A percentile compares a stretch with the other conserved stretches of the same genome.
phyloP scores from a whole-genome alignment of 2,113 vertebrate genomes.

The Anolis sagrei region DNA sequence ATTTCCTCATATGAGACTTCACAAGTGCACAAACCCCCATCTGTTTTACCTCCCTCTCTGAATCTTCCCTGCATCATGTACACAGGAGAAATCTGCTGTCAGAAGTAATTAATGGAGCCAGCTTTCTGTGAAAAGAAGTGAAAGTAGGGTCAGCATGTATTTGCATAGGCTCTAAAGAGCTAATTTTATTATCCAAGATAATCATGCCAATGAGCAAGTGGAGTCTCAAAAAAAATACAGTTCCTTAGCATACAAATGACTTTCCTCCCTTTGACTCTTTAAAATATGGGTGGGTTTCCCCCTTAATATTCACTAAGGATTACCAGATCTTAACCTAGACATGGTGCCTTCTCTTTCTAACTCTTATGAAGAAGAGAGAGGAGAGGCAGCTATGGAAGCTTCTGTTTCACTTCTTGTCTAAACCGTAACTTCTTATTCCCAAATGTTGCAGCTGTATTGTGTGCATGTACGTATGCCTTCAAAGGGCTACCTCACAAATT shows the following conservation, averaged over 20 bases:
- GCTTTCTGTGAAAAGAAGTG: slow-evolving; percentile 42
- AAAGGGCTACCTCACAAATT: too few species aligned
- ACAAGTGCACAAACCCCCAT: not conserved
- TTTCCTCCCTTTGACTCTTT: not conserved
- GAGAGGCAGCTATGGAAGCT: not conserved
- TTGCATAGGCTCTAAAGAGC: slow-evolving; percentile 22
- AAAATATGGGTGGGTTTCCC: not conserved
- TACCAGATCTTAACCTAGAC: not conserved
- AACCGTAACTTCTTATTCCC: too few species aligned
- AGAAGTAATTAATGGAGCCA: slow-evolving; percentile 39
- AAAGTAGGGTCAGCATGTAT: slow-evolving; percentile 31
- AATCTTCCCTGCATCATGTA: slow-evolving; percentile 7
- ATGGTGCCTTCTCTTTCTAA: not conserved
- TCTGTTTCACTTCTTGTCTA: not conserved
- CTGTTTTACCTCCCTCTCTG: not conserved
- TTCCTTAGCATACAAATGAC: not conserved
- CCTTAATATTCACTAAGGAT: not conserved
- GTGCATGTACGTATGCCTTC: too few species aligned
- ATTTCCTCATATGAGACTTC: not conserved
- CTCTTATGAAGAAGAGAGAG: not conserved
- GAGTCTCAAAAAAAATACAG: not conserved
- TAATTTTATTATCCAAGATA: slow-evolving; percentile 9
- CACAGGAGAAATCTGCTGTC: slow-evolving; percentile 16
- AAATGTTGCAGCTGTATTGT: not conserved
- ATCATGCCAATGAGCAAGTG: not conserved